phyloP scores from a whole-genome alignment of 2,113 vertebrate genomes.

The Percina caprodes region DNA sequence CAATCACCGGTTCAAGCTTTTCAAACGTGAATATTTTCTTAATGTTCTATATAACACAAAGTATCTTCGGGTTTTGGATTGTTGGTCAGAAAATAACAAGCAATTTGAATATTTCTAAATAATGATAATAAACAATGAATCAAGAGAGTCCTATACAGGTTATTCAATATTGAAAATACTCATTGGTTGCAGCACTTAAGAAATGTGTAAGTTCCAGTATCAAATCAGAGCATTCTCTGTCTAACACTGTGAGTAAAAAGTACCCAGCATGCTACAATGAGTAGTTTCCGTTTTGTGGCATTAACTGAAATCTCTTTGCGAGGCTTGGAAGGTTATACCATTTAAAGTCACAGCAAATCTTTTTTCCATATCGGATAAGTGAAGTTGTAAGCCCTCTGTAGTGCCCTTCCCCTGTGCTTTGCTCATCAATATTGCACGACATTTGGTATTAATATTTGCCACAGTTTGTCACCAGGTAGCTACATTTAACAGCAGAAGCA shows the following conservation, averaged over 20 bases:
- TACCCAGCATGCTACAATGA: slow-evolving; percentile 31
- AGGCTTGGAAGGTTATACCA: slow-evolving; percentile 34
- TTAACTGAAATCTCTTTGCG: slow-evolving; percentile 34
- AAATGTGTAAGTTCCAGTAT: not conserved
- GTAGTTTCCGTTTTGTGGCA: slow-evolving; percentile 28
- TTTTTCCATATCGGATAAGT: slow-evolving; percentile 49
- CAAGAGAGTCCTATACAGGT: not conserved
- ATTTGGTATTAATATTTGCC: slow-evolving; percentile 77
- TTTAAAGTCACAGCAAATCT: slow-evolving; percentile 57
- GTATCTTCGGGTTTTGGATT: not conserved
- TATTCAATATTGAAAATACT: not conserved
- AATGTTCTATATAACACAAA: not conserved
- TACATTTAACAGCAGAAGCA: slow-evolving; percentile 67
- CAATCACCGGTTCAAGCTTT: not conserved
- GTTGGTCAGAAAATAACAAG: not conserved
- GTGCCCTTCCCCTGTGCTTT: slow-evolving; percentile 60
- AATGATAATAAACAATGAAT: not conserved
- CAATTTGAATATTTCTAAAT: not conserved
- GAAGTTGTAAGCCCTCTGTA: slow-evolving; percentile 56
- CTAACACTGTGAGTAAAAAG: slow-evolving; percentile 14
- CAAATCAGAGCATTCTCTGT: slow-evolving; percentile 7
- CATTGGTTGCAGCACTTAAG: not conserved
- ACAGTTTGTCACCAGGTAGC: slow-evolving; percentile 72
- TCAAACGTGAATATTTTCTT: not conserved
- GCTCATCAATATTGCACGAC: slow-evolving; percentile 78